Evolutionary conservation across 2,113 vertebrate species (phyloP).

Genomic region (Clinocottus analis): DNA sequence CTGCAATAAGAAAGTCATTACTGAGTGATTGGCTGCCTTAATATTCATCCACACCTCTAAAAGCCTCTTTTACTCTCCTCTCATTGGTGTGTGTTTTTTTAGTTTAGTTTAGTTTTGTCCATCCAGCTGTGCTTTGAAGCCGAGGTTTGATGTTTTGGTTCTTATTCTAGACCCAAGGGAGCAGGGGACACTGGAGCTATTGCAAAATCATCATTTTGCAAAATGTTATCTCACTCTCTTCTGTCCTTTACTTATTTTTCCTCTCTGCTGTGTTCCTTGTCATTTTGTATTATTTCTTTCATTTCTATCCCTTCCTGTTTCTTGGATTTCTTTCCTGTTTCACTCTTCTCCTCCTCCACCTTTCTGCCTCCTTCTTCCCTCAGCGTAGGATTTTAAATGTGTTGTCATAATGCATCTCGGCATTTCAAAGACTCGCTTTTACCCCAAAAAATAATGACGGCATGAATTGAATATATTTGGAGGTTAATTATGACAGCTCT

Average conservation of each 20-base stretch:
- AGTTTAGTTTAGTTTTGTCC: slow-evolving; percentile 29
- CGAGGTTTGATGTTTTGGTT: neutral
- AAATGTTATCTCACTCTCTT: neutral
- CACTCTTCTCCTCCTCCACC: neutral
- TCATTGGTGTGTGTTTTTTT: slow-evolving; percentile 9
- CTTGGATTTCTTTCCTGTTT: neutral
- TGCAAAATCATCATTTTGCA: neutral
- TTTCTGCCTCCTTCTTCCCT: neutral
- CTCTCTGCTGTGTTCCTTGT: neutral
- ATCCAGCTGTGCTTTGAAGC: slow-evolving; percentile 43
- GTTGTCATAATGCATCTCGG: neutral
- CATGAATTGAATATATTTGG: neutral
- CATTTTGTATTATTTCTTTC: neutral
- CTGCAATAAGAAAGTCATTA: neutral
- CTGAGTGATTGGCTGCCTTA: neutral
- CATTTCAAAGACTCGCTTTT: slow-evolving; percentile 21
- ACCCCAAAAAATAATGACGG: slow-evolving; percentile 1
- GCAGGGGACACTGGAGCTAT: neutral
- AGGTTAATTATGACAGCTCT: slow-evolving; percentile 26
- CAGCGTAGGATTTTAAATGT: slow-evolving; percentile 4
- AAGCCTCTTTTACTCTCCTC: neutral
- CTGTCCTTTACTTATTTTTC: neutral
- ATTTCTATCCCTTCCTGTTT: neutral
- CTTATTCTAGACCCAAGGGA: slow-evolving; percentile 14
- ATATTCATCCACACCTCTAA: slow-evolving; percentile 10